Conservation (phyloP, 1,140 invertebrate genomes). For the Anoplolepis gracilipes region DNA sequence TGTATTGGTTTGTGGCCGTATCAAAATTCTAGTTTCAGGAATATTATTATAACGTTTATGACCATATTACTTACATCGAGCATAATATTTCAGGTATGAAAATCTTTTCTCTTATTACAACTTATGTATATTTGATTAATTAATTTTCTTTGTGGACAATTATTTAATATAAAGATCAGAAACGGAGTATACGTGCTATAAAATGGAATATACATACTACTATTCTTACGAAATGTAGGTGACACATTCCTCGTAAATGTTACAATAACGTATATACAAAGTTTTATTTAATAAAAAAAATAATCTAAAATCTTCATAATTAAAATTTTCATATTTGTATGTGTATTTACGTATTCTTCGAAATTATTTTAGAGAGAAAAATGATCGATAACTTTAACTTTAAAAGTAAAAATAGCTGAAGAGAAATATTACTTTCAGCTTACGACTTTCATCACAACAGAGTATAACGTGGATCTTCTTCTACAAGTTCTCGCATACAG, state of each 20-base stretch:
- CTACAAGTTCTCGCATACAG: conserved; percentile 17
- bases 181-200: too few species aligned
- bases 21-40: conserved; percentile 1
- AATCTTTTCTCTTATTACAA: background rate
- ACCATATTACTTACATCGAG: background rate
- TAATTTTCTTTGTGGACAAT: background rate
- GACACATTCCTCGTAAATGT: background rate
- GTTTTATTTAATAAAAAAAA: too few species aligned
- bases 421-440: conserved; percentile 29
- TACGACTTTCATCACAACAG: conserved; percentile 8
- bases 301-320: background rate
- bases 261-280: background rate
- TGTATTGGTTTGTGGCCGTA: conserved; percentile 48
- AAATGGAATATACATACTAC: too few species aligned
- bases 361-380: background rate
- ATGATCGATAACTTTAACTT: background rate
- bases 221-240: too few species aligned
- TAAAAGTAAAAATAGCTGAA: background rate
- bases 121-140: background rate
- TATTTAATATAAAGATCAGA: background rate
- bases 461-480: conserved; percentile 12
- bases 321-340: conserved; percentile 9
- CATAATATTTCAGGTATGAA: conserved; percentile 19
- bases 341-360: background rate
- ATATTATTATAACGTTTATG: background rate